These are phyloP conservation scores for Unio pictorum DNA, from an alignment of 2,888 invertebrate species.

Conservation along the genomic window DNA sequence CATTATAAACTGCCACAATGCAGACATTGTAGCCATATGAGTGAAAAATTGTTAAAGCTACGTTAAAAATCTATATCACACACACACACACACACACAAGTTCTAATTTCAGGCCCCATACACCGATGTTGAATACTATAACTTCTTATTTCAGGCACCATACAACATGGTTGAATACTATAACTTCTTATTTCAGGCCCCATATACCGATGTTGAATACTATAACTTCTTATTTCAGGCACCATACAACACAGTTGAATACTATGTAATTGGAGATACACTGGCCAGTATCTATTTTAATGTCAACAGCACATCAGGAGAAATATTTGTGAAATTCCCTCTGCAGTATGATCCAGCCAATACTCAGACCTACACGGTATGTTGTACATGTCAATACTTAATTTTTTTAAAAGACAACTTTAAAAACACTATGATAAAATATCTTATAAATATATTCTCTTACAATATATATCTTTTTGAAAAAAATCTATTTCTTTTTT, in stretches of 20 bases:
- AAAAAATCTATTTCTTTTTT: too few species aligned
- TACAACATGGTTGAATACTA: constrained; percentile 50
- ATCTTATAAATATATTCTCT: too few species aligned
- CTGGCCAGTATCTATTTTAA: constrained; percentile 41
- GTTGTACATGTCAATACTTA: constrained; percentile 1
- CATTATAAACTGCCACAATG: too few species aligned
- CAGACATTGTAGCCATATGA: too few species aligned
- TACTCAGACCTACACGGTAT: constrained; percentile 23
- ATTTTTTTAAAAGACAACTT: too few species aligned
- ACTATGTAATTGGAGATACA: constrained; percentile 41
- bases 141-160: constrained; percentile 33
- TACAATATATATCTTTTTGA: too few species aligned
- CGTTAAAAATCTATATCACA: too few species aligned
- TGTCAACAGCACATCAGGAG: constrained; percentile 42
- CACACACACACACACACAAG: too few species aligned
- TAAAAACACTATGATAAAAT: too few species aligned
- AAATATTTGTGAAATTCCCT: constrained; percentile 29
- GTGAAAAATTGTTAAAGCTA: too few species aligned
- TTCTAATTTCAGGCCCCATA: constrained; percentile 44
- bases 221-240: constrained; percentile 23
- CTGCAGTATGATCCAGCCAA: constrained; percentile 17
- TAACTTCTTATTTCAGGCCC: too few species aligned
- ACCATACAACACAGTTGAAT: constrained; percentile 54
- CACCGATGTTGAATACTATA: constrained; percentile 44
- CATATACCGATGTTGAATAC: too few species aligned